Percentiles rank a stretch among this genome's conserved stretches.
phyloP scores from a whole-genome alignment of 2,113 vertebrate species.

The Capreolus pygargus region DNA sequence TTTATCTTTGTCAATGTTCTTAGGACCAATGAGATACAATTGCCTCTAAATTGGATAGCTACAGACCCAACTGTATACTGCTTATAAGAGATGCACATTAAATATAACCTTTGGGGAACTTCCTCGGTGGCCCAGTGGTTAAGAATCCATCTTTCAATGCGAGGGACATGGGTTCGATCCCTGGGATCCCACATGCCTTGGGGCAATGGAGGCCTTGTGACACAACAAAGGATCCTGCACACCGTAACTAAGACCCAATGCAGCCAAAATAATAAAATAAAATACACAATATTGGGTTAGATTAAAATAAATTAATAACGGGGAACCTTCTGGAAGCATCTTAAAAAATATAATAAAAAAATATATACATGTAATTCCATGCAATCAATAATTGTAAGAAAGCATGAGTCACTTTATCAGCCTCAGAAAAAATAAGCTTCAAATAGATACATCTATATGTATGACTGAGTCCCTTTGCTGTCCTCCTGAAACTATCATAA shows the following conservation, averaged over 20 bases:
- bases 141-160: neutral
- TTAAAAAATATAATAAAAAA: neutral
- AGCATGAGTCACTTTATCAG: neutral
- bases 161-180: neutral
- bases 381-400: neutral
- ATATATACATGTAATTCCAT: neutral
- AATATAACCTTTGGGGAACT: neutral
- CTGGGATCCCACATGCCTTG: neutral
- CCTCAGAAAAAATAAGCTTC: neutral
- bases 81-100: neutral
- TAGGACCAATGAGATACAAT: neutral
- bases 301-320: neutral
- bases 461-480: neutral
- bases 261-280: neutral
- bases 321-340: neutral
- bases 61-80: neutral
- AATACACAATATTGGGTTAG: neutral
- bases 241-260: neutral
- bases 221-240: neutral
- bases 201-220: neutral
- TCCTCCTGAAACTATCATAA: neutral
- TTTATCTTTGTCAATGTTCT: slow-evolving; percentile 1
- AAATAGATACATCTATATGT: neutral
- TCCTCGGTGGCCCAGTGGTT: neutral
- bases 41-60: neutral